Conservation (phyloP, 2,113 vertebrate species). For the Phyllostomus hastatus region DNA sequence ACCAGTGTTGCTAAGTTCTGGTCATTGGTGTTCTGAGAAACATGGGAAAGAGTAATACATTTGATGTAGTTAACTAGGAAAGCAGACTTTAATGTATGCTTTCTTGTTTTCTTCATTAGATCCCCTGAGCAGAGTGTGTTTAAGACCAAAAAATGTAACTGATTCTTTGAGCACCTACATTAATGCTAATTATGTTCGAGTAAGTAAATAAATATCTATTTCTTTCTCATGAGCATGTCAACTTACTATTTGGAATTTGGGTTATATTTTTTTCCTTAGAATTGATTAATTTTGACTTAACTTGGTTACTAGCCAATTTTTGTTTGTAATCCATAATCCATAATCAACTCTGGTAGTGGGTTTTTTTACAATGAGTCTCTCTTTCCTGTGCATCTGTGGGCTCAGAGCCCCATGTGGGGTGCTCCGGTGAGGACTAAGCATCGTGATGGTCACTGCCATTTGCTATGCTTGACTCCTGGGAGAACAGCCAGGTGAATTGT, state of each 20-base stretch:
- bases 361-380: not conserved
- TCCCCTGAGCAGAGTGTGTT: conserved; percentile 92
- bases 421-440: not conserved
- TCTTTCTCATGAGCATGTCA: conserved; percentile 39
- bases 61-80: not conserved
- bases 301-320: not conserved
- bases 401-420: not conserved
- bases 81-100: conserved; percentile 45
- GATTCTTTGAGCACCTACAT: conserved; percentile 95
- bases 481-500: not conserved
- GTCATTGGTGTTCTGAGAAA: not conserved
- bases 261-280: not conserved
- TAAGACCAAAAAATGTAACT: conserved; percentile 89
- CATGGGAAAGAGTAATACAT: not conserved
- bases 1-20: not conserved
- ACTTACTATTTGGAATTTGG: not conserved
- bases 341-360: not conserved
- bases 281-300: conserved; percentile 3
- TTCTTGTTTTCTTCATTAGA: conserved; percentile 82
- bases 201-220: conserved; percentile 80
- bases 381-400: not conserved
- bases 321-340: not conserved
- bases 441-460: accelerated
- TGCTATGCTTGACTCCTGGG: not conserved
- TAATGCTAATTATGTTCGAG: conserved; percentile 96